A percentile compares a stretch with the other conserved stretches of the same genome.
These are phyloP conservation scores for Pseudomyrmex cubaensis DNA, from an alignment of 1,140 invertebrate genomes.

Conservation along the genomic window DNA sequence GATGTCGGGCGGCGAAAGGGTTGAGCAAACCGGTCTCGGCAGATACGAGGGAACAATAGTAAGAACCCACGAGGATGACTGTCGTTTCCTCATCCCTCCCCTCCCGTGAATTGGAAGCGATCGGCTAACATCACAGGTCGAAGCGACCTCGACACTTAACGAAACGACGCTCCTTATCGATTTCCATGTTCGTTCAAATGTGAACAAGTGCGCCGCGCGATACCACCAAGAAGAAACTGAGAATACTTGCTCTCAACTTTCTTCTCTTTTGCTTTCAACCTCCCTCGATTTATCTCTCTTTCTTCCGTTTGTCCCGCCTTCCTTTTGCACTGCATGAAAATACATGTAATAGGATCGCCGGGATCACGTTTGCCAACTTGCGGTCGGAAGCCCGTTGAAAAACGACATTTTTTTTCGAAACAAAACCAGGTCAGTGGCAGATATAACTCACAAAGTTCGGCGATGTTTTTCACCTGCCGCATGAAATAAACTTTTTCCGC, in stretches of 20 bases:
- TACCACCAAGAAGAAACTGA: conserved; percentile 1
- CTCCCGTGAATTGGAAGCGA: not conserved
- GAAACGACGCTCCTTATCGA: conserved; percentile 52
- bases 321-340: conserved; percentile 7
- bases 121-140: conserved; percentile 21
- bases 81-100: conserved; percentile 12
- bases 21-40: conserved; percentile 49
- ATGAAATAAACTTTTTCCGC: conserved; percentile 35
- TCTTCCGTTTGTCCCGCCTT: not conserved
- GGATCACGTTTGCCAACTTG: conserved; percentile 46
- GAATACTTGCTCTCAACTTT: conserved; percentile 15
- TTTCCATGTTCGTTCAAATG: conserved; percentile 39
- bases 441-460: conserved; percentile 52
- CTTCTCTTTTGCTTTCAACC: conserved; percentile 2
- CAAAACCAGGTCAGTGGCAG: conserved; percentile 29
- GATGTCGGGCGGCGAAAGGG: conserved; percentile 47
- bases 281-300: conserved; percentile 22
- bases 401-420: conserved; percentile 16
- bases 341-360: conserved; percentile 26
- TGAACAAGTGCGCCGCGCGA: conserved; percentile 30
- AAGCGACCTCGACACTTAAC: conserved; percentile 56
- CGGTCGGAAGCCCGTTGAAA: conserved; percentile 1
- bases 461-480: conserved; percentile 34
- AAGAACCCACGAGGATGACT: conserved; percentile 50
- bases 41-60: conserved; percentile 53